A percentile compares a stretch with the other conserved stretches of the same genome.
phyloP scores from a whole-genome alignment of 2,888 invertebrate genomes.

The Lycia hirtaria region DNA sequence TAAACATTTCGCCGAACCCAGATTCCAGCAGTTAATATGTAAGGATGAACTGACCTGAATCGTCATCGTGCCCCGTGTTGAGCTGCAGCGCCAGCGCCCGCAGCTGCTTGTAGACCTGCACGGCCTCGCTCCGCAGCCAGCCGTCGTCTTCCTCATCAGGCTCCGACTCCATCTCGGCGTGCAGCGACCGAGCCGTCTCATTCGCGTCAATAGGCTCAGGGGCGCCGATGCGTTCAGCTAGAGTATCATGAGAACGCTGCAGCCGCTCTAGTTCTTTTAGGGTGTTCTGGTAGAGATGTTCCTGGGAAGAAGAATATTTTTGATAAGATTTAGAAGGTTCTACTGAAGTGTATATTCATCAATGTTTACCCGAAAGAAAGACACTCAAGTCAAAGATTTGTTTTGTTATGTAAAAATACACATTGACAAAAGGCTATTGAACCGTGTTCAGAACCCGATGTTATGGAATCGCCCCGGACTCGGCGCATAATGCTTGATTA shows the following conservation, averaged over 20 bases:
- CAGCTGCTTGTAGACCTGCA: constrained; percentile 90
- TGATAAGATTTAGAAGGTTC: too few relatives aligned
- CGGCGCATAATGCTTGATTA: neutral
- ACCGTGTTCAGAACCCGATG: neutral
- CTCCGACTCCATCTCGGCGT: constrained; percentile 96
- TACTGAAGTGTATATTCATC: too few relatives aligned
- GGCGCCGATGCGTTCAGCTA: constrained; percentile 89
- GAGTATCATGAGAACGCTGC: constrained; percentile 89
- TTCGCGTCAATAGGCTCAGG: constrained; percentile 76
- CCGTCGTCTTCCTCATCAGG: constrained; percentile 84
- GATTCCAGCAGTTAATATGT: too few relatives aligned
- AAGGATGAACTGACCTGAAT: constrained; percentile 82
- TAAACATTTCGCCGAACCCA: too few relatives aligned
- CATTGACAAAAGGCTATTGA: neutral
- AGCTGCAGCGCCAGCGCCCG: constrained; percentile 90
- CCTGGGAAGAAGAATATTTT: too few relatives aligned
- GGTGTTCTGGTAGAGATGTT: constrained; percentile 82
- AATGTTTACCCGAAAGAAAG: neutral
- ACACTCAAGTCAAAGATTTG: neutral
- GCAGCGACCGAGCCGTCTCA: constrained; percentile 89
- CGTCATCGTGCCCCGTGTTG: constrained; percentile 91
- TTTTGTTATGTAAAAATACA: neutral
- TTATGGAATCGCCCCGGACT: neutral
- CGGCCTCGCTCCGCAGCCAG: constrained; percentile 88
- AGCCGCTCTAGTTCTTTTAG: constrained; percentile 89